Evolutionary conservation across 2,113 vertebrate species (phyloP), one percentile per base, ranked within the genome.

Genomic region (Pardalotus punctatus): DNA sequence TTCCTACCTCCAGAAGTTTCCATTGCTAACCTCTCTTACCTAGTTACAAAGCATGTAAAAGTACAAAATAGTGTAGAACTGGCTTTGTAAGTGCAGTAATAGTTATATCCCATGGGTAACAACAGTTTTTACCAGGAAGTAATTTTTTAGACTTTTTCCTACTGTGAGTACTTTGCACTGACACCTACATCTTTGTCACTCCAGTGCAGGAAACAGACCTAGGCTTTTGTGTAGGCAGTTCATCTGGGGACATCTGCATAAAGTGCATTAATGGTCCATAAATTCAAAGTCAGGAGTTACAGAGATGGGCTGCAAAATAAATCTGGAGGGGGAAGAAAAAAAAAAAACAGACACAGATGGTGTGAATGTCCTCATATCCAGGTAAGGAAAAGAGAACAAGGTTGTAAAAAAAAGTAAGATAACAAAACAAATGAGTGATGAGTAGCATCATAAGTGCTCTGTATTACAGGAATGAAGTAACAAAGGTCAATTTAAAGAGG

Each of bases 111-210:
- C 56, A 43, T 72, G 31, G 6, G 21, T 88, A 50, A 76, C 48
- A 79, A 60, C 13, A 47, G 4, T 51, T 12, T 28, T 84, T 17
- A 31, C 24, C 47, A 81, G 61, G 71, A 92, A 89, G 53, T 54
- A 28, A 14, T 40, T 84, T 84, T 12, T 76, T 1, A 0, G 33
- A 8, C 3, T 56, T 81, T 94, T 85, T 56, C 58, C 79, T 88
- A 45, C 70, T 53, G 56, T 14, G n/a, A 69, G 48, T 65, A 57
- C 36, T 69, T 86, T 88, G 66, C 40, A 35, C 40, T 86, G 47
- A 88, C 90, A 82, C 88, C 92, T 94, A 93, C 94, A 35, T 13
- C 50, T 93, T 92, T 95, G 70, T 93, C 84, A 78, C 83, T 92
- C 66, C 62, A 81, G 54, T 15, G 1, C 88, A 90, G 81, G 74